Evolutionary conservation across 2,797 vertebrate species (phyloP).

Genomic region (Mallotus villosus): DNA sequence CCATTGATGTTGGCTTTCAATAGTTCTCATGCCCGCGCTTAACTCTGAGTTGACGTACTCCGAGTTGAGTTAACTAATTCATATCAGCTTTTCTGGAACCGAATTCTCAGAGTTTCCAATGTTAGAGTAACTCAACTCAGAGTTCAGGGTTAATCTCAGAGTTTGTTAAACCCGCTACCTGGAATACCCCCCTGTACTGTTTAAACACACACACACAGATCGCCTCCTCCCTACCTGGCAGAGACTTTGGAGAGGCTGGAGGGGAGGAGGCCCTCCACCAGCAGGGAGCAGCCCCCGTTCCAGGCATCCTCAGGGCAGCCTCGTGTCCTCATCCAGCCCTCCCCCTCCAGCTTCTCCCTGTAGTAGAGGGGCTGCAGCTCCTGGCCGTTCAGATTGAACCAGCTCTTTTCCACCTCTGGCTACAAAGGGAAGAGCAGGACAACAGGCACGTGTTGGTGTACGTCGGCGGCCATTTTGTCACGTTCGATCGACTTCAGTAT

Average conservation of each 20-base stretch:
- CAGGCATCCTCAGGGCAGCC: slow-evolving; percentile 85
- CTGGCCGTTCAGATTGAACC: slow-evolving; percentile 87
- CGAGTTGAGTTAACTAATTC: too few species aligned
- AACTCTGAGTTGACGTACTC: too few species aligned
- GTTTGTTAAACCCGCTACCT: too few species aligned
- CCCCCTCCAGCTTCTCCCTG: slow-evolving; percentile 20
- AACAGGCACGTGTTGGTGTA: background rate
- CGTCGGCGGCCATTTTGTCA: background rate
- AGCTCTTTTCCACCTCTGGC: slow-evolving; percentile 74
- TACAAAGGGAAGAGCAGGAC: slow-evolving; percentile 41
- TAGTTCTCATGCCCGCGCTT: too few species aligned
- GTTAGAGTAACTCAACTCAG: too few species aligned
- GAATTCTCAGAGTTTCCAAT: too few species aligned
- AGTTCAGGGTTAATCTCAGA: too few species aligned
- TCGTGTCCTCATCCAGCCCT: slow-evolving; percentile 73
- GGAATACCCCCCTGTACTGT: too few species aligned
- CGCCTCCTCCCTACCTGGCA: slow-evolving; percentile 70
- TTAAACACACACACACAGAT: slow-evolving; percentile 38
- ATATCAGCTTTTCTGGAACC: too few species aligned
- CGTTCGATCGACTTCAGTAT: background rate
- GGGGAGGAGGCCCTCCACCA: slow-evolving; percentile 81
- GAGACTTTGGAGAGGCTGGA: slow-evolving; percentile 52
- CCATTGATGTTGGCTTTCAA: too few species aligned
- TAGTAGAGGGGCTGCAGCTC: slow-evolving; percentile 85
- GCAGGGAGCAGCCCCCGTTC: slow-evolving; percentile 85